Conservation (phyloP, 2,797 vertebrate species). For the Liparis tanakae region DNA sequence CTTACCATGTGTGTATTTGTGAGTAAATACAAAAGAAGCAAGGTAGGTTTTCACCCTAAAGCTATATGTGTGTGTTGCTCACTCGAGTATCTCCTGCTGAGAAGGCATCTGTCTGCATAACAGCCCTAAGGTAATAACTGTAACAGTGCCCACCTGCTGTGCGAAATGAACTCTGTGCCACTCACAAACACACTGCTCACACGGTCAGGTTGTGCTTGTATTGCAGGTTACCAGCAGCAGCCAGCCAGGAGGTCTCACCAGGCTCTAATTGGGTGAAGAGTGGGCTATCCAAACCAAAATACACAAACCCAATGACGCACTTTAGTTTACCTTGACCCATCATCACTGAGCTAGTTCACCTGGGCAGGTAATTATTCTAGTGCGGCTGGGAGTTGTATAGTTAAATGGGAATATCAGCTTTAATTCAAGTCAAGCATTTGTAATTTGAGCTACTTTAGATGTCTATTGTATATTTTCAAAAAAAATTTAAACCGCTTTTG, state of each 20-base stretch:
- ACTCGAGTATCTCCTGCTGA: slow-evolving; percentile 65
- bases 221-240: slow-evolving; percentile 55
- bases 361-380: slow-evolving; percentile 37
- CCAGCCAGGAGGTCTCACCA: slow-evolving; percentile 60
- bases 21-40: slow-evolving; percentile 30
- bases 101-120: slow-evolving; percentile 80
- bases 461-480: background rate
- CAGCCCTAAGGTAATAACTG: slow-evolving; percentile 57
- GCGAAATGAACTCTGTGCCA: slow-evolving; percentile 64
- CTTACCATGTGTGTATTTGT: slow-evolving; percentile 11
- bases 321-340: slow-evolving; percentile 50
- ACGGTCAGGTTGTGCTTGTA: slow-evolving; percentile 69
- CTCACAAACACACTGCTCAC: slow-evolving; percentile 54
- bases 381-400: background rate
- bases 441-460: background rate
- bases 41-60: slow-evolving; percentile 34
- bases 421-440: background rate
- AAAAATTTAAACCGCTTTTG: background rate
- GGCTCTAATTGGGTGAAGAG: slow-evolving; percentile 74
- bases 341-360: slow-evolving; percentile 50
- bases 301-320: slow-evolving; percentile 39
- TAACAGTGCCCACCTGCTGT: slow-evolving; percentile 62
- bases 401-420: slow-evolving; percentile 7
- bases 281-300: slow-evolving; percentile 62
- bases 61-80: slow-evolving; percentile 46